Percentiles rank a stretch among this genome's conserved stretches.
Conservation (phyloP, 2,888 invertebrate species). For the Ceriagrion tenellum region DNA sequence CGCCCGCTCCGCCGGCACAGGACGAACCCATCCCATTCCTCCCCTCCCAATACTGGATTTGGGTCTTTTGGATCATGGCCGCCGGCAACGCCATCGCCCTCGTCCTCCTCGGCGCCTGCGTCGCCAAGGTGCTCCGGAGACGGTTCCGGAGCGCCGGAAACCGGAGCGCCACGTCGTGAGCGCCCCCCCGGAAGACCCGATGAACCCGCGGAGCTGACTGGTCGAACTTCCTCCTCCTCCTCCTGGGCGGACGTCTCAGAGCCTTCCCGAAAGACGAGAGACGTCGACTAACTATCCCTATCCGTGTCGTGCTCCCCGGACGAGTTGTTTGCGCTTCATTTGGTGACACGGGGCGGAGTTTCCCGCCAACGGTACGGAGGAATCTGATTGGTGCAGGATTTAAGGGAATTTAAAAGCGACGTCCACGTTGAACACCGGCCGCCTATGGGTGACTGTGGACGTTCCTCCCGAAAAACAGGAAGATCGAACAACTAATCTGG, state of each 20-base stretch:
- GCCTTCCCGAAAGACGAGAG: not conserved
- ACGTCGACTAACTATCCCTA: too few relatives aligned
- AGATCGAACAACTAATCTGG: too few relatives aligned
- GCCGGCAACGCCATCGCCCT: slow-evolving; percentile 22
- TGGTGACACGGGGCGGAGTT: too few relatives aligned
- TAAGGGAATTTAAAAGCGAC: too few relatives aligned
- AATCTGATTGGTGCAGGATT: too few relatives aligned
- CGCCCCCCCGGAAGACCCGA: too few relatives aligned
- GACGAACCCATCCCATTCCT: not conserved
- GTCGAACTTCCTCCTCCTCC: not conserved
- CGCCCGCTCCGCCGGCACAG: not conserved
- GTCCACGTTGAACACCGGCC: too few relatives aligned
- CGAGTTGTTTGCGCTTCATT: too few relatives aligned
- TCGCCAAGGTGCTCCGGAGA: slow-evolving; percentile 11
- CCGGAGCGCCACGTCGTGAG: slow-evolving; percentile 42
- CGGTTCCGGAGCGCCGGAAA: not conserved
- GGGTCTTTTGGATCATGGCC: slow-evolving; percentile 60
- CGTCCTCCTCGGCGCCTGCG: not conserved
- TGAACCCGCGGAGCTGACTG: not conserved
- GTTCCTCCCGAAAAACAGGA: too few relatives aligned
- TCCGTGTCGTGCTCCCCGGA: too few relatives aligned
- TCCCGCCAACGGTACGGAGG: too few relatives aligned
- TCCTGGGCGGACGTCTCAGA: not conserved
- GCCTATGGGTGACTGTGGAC: too few relatives aligned
- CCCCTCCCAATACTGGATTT: slow-evolving; percentile 23